Conservation (phyloP, 2,113 vertebrate genomes). For the Motacilla tschutschensis region DNA sequence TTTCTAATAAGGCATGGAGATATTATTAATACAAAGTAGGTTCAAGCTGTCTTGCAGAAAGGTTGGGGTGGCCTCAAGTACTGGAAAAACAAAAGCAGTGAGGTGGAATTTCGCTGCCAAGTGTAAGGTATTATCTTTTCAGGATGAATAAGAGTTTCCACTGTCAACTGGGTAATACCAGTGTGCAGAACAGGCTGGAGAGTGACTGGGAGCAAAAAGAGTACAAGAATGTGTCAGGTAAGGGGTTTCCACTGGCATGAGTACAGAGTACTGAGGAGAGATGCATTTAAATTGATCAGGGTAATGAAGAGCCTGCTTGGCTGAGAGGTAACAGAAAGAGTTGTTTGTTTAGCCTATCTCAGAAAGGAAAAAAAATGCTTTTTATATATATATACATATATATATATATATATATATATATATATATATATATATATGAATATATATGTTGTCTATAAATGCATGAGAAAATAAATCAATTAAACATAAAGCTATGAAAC, state of each 20-base stretch:
- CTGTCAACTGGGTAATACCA: neutral
- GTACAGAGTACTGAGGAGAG: neutral
- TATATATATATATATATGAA: neutral
- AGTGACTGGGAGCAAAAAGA: neutral
- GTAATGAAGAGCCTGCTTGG: neutral
- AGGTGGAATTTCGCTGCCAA: neutral
- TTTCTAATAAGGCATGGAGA: neutral
- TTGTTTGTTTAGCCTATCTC: neutral
- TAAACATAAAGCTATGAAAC: neutral
- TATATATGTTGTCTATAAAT: neutral
- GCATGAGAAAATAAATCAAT: neutral
- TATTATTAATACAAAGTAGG: neutral
- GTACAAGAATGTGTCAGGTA: neutral
- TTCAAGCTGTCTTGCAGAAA: neutral
- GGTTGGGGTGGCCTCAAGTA: neutral
- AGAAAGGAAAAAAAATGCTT: neutral
- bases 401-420: neutral
- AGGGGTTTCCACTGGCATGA: neutral
- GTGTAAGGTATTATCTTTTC: neutral
- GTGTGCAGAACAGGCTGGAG: neutral
- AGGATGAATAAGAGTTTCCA: neutral
- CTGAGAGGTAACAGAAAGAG: neutral
- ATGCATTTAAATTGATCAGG: neutral
- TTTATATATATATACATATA: neutral
- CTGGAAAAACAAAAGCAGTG: conserved; percentile 7